A percentile compares a stretch with the other conserved stretches of the same genome.
phyloP scores from a whole-genome alignment of 2,797 vertebrate genomes.

The Malacoraja senta region DNA sequence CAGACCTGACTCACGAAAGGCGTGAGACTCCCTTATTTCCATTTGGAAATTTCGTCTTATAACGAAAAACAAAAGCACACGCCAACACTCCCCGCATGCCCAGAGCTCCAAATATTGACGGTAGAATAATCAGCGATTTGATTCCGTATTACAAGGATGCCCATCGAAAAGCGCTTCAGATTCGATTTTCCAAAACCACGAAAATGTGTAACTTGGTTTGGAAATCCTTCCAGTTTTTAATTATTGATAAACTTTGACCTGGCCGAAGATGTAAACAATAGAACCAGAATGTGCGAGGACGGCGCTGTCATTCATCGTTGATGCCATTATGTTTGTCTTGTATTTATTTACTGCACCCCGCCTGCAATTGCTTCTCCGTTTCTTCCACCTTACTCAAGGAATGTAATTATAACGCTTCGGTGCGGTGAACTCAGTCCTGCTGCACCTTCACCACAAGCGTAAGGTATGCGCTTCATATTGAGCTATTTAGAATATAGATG shows the following conservation, averaged over 20 bases:
- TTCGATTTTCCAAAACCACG: background rate
- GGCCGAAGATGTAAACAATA: background rate
- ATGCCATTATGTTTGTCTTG: too few species aligned
- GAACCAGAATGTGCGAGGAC: too few species aligned
- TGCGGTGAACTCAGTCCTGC: background rate
- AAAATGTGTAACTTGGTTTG: background rate
- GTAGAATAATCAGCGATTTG: background rate
- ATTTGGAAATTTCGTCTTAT: background rate
- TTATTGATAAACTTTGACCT: background rate
- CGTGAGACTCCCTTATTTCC: background rate
- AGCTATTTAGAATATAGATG: background rate
- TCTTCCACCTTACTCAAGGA: background rate
- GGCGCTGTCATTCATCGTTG: background rate
- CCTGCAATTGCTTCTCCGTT: background rate
- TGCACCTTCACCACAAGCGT: background rate
- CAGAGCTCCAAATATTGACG: too few species aligned
- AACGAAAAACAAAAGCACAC: background rate
- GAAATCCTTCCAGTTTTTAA: background rate
- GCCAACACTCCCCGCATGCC: background rate
- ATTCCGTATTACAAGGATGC: background rate
- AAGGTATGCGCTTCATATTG: background rate
- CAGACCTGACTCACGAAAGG: background rate
- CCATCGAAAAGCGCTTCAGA: background rate
- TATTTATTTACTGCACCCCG: background rate
- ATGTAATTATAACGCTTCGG: background rate